Evolutionary conservation across 2,888 invertebrate genomes (phyloP), one percentile per base, ranked within the genome.

Genomic region (Tupiocoris notatus): DNA sequence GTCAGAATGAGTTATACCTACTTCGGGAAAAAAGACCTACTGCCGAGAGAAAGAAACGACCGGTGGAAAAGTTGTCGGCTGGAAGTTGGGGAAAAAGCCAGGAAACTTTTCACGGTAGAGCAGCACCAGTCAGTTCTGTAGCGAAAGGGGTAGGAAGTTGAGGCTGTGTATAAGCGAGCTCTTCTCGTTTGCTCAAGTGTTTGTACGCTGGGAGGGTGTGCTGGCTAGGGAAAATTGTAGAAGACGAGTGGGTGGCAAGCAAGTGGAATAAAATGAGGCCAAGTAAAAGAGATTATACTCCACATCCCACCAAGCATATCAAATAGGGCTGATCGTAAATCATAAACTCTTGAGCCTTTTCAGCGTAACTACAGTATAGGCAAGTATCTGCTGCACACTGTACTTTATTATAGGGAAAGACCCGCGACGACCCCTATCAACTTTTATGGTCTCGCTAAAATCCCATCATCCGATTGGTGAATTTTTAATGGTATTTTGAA

Each of bases 211-310:
- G 39, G 39, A 3, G 39, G 39, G 39, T n/a, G n/a, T n/a, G n/a
- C n/a, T n/a, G n/a, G n/a, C n/a, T n/a, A n/a, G n/a, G n/a, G n/a
- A n/a, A 39, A 39, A 39, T 39, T 12, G 65, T n/a, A 12, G 1
- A 23, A 18, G 24, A 17, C n/a, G 9, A 18, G 21, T 21, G 1
- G 67, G 12, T 18, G 25, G 70, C 59, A 59, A 59, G 61, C 22
- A 59, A 59, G 58, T 59, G 70, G 70, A 70, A 59, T 70, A 58
- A 59, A 70, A 70, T 70, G 70, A 70, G 70, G 70, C 59, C 70
- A 70, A 70, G 70, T 59, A 70, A 70, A 39, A 70, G 70, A 70
- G 70, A 70, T 70, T 70, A 70, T 70, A 70, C 70, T 70, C 58
- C 70, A 70, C 70, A 59, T 70, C 59, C 70, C 59, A 59, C 24